Percentiles rank a stretch among this genome's conserved stretches.
These are phyloP conservation scores for Myotis davidii DNA, from an alignment of 2,113 vertebrate species.

Conservation along the genomic window DNA sequence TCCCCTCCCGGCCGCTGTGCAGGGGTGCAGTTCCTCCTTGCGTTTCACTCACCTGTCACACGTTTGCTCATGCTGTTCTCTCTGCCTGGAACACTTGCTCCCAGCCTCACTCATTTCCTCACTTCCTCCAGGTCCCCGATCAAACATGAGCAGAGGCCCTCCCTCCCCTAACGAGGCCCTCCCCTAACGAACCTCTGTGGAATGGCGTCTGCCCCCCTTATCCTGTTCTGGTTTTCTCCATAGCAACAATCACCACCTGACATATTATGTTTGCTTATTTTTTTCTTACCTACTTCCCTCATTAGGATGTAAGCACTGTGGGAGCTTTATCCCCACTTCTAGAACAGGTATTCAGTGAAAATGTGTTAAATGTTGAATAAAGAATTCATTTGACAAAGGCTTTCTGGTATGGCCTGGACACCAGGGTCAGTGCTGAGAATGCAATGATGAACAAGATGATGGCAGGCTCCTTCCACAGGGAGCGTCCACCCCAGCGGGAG, in stretches of 20 bases:
- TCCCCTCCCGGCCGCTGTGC: not conserved
- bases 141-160: not conserved
- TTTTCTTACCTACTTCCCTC: conserved; percentile 28
- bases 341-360: not conserved
- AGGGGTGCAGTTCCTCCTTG: not conserved
- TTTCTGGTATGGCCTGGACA: not conserved
- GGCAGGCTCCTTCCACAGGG: not conserved
- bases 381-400: not conserved
- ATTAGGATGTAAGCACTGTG: conserved; percentile 26
- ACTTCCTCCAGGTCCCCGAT: not conserved
- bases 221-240: conserved; percentile 33
- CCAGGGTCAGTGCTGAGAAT: not conserved
- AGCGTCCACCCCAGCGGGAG: not conserved
- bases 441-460: not conserved
- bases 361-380: not conserved
- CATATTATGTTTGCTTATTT: not conserved
- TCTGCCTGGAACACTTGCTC: not conserved
- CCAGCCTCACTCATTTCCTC: not conserved
- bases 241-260: conserved; percentile 48
- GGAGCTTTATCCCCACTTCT: not conserved
- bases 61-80: not conserved
- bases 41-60: not conserved
- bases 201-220: not conserved
- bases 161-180: not conserved
- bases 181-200: not conserved